A percentile compares a stretch with the other conserved stretches of the same genome.
Evolutionary conservation across 2,888 invertebrate species (phyloP).

Genomic region (Polia nebulosa): DNA sequence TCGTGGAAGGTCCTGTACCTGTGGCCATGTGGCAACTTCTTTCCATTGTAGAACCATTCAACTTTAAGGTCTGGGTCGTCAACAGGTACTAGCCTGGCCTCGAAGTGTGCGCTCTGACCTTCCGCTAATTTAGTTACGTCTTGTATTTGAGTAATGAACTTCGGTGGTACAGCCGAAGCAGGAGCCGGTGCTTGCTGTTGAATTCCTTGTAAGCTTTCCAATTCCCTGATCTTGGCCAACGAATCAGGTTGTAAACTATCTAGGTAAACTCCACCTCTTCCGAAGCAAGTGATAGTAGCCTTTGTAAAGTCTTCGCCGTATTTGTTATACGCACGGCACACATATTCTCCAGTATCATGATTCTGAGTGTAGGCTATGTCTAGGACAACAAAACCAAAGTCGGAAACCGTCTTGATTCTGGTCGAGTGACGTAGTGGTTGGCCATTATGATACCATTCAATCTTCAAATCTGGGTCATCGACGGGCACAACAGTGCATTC

Average conservation of each 20-base stretch:
- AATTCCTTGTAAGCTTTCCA: constrained; percentile 94
- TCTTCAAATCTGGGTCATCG: constrained; percentile 97
- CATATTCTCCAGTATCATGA: constrained; percentile 98
- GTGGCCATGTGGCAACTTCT: constrained; percentile 98
- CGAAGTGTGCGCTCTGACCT: constrained; percentile 98
- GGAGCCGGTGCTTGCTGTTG: constrained; percentile 92
- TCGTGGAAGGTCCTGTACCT: constrained; percentile 99
- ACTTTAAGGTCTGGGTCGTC: constrained; percentile 98
- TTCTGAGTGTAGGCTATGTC: constrained; percentile 98
- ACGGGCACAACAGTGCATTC: constrained; percentile 98
- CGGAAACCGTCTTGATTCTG: constrained; percentile 97
- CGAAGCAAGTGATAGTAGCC: constrained; percentile 96
- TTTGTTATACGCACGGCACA: constrained; percentile 97
- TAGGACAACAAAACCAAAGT: constrained; percentile 98
- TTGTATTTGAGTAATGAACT: constrained; percentile 96
- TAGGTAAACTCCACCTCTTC: constrained; percentile 96
- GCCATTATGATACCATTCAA: constrained; percentile 99
- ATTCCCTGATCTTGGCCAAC: constrained; percentile 96
- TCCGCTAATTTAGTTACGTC: constrained; percentile 97
- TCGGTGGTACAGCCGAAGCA: constrained; percentile 95
- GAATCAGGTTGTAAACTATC: constrained; percentile 98
- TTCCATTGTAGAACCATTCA: constrained; percentile 98
- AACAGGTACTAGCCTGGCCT: constrained; percentile 97
- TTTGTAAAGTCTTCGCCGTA: constrained; percentile 97
- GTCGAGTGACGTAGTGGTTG: constrained; percentile 96